A percentile compares a stretch with the other conserved stretches of the same genome.
Evolutionary conservation across 2,888 invertebrate genomes (phyloP).

Genomic region (Trimorus sp.): DNA sequence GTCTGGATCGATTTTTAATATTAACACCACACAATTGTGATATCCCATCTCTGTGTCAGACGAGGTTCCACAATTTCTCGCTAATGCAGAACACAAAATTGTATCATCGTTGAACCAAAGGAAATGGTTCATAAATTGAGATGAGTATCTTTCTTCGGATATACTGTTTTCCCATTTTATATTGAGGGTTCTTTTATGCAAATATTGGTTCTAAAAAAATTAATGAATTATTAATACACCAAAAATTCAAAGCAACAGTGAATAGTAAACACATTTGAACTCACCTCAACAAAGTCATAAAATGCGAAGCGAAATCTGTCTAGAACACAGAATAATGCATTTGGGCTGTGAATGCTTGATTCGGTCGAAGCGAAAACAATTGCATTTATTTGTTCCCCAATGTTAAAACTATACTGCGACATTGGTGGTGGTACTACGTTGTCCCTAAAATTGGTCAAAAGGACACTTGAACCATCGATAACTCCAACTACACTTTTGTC

Average conservation of each 20-base stretch:
- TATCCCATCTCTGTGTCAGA: too few relatives aligned
- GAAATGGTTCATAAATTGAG: slow-evolving; percentile 83
- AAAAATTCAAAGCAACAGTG: not conserved
- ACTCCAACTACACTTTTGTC: slow-evolving; percentile 88
- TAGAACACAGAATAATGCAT: slow-evolving; percentile 79
- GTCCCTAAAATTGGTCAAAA: slow-evolving; percentile 88
- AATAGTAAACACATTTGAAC: slow-evolving; percentile 24
- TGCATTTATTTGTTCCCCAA: slow-evolving; percentile 84
- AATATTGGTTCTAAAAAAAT: slow-evolving; percentile 74
- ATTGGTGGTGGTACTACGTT: slow-evolving; percentile 93
- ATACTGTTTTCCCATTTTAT: slow-evolving; percentile 71
- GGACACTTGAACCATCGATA: slow-evolving; percentile 88
- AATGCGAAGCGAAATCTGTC: slow-evolving; percentile 71
- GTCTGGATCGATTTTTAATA: too few relatives aligned
- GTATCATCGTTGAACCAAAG: slow-evolving; percentile 83
- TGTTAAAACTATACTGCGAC: slow-evolving; percentile 84
- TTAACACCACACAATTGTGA: too few relatives aligned
- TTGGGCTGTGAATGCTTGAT: slow-evolving; percentile 75
- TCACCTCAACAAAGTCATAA: slow-evolving; percentile 72
- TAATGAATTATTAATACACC: not conserved
- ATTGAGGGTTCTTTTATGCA: slow-evolving; percentile 69
- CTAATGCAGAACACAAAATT: slow-evolving; percentile 80
- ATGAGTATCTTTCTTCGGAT: slow-evolving; percentile 41
- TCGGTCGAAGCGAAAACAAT: slow-evolving; percentile 83
- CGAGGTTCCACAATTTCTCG: not conserved